Evolutionary conservation across 2,888 invertebrate genomes (phyloP).

Genomic region (Homarus gammarus): DNA sequence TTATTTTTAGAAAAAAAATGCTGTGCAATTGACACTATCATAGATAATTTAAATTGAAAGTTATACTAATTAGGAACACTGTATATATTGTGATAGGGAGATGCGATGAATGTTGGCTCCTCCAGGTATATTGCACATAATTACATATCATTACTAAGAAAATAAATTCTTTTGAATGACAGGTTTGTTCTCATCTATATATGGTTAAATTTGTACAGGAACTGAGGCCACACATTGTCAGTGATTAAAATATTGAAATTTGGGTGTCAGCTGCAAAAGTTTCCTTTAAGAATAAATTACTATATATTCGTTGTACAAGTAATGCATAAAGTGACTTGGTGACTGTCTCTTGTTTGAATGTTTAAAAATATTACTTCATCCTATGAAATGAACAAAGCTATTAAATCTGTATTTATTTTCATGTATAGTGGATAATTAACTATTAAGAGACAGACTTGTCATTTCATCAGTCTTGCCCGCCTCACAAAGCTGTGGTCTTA

Average conservation of each 20-base stretch:
- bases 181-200: neutral
- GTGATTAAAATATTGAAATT: no score
- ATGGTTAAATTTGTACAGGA: neutral
- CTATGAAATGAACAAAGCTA: neutral
- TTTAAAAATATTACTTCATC: neutral
- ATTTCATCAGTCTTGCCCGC: neutral
- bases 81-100: constrained; percentile 17
- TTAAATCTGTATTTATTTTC: neutral
- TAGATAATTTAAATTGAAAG: neutral
- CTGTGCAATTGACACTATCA: constrained; percentile 26
- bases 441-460: neutral
- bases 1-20: neutral
- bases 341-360: neutral
- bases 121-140: constrained; percentile 17
- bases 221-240: neutral
- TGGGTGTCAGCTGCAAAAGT: no score
- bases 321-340: no score
- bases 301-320: no score
- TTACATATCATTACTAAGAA: constrained; percentile 25
- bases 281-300: no score
- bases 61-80: neutral
- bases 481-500: neutral
- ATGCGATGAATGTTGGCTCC: neutral
- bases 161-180: neutral
- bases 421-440: neutral